phyloP scores from a whole-genome alignment of 2,888 invertebrate species.

The Germaria angustata region DNA sequence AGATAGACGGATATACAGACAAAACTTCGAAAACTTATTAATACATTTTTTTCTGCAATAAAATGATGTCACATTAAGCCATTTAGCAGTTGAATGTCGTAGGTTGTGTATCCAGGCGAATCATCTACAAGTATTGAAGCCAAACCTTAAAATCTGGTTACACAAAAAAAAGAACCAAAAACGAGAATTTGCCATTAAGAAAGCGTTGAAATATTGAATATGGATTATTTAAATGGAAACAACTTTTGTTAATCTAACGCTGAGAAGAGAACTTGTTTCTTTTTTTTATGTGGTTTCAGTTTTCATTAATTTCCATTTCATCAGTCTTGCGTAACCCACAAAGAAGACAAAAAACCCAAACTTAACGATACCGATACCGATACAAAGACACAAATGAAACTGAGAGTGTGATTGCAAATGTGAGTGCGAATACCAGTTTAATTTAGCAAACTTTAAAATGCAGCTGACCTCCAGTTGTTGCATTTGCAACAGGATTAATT shows the following conservation, averaged over 20 bases:
- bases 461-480: conserved; percentile 54
- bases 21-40: not conserved
- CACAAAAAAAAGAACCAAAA: not conserved
- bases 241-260: conserved; percentile 18
- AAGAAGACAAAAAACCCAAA: not conserved
- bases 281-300: conserved; percentile 34
- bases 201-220: not conserved
- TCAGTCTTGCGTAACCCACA: conserved; percentile 46
- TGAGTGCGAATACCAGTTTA: conserved; percentile 19
- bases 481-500: conserved; percentile 63
- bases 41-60: not conserved
- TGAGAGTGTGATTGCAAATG: conserved; percentile 12
- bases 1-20: too few species aligned
- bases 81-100: conserved; percentile 9
- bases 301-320: conserved; percentile 54
- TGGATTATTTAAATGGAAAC: conserved; percentile 21
- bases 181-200: not conserved
- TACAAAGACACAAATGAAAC: conserved; percentile 21
- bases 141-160: conserved; percentile 50
- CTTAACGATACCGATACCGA: not conserved
- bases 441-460: conserved; percentile 19
- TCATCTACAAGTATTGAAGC: conserved; percentile 31
- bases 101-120: conserved; percentile 38
- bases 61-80: conserved; percentile 16
- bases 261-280: conserved; percentile 52